Evolutionary conservation across 2,113 vertebrate species (phyloP), one percentile per base, ranked within the genome.

Genomic region (Chamaetylas fuelleborni): DNA sequence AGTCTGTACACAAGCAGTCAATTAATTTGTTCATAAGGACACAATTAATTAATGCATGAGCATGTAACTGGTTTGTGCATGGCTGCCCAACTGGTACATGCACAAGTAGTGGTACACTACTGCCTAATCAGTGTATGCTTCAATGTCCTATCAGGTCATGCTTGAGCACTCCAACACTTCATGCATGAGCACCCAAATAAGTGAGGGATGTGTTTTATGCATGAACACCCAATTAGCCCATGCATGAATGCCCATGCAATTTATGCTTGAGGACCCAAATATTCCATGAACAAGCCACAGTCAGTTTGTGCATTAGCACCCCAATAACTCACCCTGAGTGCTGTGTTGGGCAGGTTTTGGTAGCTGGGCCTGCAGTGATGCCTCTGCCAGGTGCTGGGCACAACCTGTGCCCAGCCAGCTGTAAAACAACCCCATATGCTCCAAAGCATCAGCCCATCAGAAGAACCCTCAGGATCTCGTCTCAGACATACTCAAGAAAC

Each of bases 331-430:
- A 48, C 16, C 34, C 50, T 0, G 0, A 43, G 38, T 7, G 42
- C 73, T 28, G 17, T 0, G 0, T 0, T 38, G 64, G 36, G 36
- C 19, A 58, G 16, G 24, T 64, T 50, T 78, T 0, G 0, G 62
- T 5, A 77, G 29, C 84, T 38, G 38, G 22, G 56, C 43, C 61
- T 91, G 56, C 81, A 67, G 29, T 56, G 50, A 36, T 42, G 60
- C 54, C 38, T 95, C 60, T 93, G 85, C 50, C 50, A 42, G 38
- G 66, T 58, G 47, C 38, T 54, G 65, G 50, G 29, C 60, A 70
- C 42, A 61, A 10, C 50, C 45, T 1, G 2, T 28, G 25, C 42
- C 29, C 47, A 84, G 40, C 13, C 42, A 88, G 50, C 19, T 70
- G 31, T 38, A 38, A 34, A 54, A 86, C 60, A 54, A 65, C 1